Evolutionary conservation across 2,113 vertebrate genomes (phyloP).

Genomic region (Serilophus lunatus): DNA sequence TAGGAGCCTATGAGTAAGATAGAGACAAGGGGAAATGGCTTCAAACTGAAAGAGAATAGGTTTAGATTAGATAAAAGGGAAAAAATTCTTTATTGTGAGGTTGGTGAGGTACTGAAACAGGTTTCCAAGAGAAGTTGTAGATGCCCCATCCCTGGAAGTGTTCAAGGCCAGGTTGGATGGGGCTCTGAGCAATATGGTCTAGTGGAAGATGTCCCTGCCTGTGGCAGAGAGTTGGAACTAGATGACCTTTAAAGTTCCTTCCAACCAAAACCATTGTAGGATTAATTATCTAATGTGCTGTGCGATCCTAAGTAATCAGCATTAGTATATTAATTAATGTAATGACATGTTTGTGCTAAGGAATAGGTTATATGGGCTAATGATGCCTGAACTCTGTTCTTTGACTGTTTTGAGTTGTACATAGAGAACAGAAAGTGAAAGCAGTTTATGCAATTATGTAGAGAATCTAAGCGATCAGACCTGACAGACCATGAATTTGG

Average conservation of each 20-base stretch:
- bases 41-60: background rate
- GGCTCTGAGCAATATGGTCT: background rate
- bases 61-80: background rate
- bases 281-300: background rate
- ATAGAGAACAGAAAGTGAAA: background rate
- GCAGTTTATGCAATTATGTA: slow-evolving; percentile 60
- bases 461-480: background rate
- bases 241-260: background rate
- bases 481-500: slow-evolving; percentile 9
- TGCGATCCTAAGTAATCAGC: background rate
- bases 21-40: background rate
- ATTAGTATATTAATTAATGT: background rate
- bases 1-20: background rate
- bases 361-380: background rate
- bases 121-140: background rate
- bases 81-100: background rate
- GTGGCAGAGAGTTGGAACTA: background rate
- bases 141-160: background rate
- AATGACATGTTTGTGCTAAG: background rate
- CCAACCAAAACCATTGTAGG: background rate
- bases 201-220: background rate
- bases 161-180: background rate
- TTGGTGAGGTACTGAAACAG: background rate
- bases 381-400: background rate
- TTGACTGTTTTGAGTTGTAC: background rate